phyloP scores from a whole-genome alignment of 1,140 invertebrate genomes.

The Archegozetes longisetosus region DNA sequence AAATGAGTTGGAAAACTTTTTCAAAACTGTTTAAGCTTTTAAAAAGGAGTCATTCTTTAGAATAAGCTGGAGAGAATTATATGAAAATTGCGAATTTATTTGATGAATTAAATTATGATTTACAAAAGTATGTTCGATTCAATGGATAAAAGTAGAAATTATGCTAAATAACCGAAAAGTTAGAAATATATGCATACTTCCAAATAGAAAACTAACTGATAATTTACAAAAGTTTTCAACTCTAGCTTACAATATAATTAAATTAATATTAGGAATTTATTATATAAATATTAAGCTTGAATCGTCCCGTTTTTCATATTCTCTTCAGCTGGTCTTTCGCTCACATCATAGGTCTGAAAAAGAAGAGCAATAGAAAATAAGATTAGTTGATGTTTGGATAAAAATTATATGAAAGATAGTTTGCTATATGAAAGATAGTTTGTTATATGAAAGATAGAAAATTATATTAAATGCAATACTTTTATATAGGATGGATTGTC shows the following conservation, averaged over 20 bases:
- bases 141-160: not conserved
- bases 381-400: not conserved
- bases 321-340: constrained; percentile 19
- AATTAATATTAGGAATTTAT: no score
- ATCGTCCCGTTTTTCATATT: constrained; percentile 17
- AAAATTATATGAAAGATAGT: no score
- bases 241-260: no score
- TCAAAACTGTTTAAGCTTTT: no score
- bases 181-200: not conserved
- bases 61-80: no score
- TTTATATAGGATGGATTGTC: constrained; percentile 89
- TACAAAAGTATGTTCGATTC: no score
- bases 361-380: not conserved
- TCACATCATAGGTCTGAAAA: constrained; percentile 20
- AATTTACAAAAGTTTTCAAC: not conserved
- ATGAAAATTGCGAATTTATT: no score
- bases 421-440: not conserved
- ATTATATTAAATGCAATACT: constrained; percentile 27
- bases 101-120: no score
- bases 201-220: not conserved
- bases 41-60: no score
- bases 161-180: not conserved
- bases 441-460: not conserved
- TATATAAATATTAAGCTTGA: constrained; percentile 14
- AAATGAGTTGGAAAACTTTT: no score